phyloP scores from a whole-genome alignment of 2,113 vertebrate species.

The Brienomyrus brachyistius region DNA sequence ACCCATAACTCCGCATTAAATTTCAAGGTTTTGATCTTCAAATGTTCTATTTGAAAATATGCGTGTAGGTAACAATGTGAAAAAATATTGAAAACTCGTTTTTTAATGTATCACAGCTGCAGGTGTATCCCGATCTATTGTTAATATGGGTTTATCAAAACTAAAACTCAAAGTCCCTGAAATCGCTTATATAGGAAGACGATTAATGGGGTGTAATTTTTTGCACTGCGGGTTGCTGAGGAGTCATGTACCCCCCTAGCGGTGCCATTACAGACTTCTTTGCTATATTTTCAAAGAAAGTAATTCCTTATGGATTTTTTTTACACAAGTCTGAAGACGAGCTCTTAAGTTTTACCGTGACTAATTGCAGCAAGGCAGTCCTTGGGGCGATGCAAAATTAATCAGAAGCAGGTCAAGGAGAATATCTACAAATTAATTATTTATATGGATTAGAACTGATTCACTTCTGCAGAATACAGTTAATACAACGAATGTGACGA shows the following conservation, averaged over 20 bases:
- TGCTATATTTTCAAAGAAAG: not conserved
- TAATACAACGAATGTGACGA: not conserved
- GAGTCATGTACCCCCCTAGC: not conserved
- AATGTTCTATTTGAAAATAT: not conserved
- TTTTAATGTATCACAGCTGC: not conserved
- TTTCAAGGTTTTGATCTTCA: not conserved
- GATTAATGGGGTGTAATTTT: not conserved
- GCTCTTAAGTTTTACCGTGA: not conserved
- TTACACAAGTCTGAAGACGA: not conserved
- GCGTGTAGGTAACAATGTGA: not conserved
- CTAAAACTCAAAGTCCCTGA: not conserved
- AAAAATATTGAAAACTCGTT: not conserved
- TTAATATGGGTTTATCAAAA: not conserved
- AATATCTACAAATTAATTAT: slow-evolving; percentile 13
- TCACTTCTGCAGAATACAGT: not conserved
- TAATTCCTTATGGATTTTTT: not conserved
- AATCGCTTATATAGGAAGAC: not conserved
- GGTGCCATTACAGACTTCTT: not conserved
- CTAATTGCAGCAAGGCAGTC: not conserved
- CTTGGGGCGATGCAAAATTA: not conserved
- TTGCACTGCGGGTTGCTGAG: not conserved
- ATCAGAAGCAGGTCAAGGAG: not conserved
- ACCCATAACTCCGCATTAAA: not conserved
- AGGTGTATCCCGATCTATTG: not conserved
- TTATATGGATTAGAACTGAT: slow-evolving; percentile 5